These are phyloP conservation scores for Cryptotermes secundus DNA, from an alignment of 1,140 invertebrate species.

Conservation along the genomic window DNA sequence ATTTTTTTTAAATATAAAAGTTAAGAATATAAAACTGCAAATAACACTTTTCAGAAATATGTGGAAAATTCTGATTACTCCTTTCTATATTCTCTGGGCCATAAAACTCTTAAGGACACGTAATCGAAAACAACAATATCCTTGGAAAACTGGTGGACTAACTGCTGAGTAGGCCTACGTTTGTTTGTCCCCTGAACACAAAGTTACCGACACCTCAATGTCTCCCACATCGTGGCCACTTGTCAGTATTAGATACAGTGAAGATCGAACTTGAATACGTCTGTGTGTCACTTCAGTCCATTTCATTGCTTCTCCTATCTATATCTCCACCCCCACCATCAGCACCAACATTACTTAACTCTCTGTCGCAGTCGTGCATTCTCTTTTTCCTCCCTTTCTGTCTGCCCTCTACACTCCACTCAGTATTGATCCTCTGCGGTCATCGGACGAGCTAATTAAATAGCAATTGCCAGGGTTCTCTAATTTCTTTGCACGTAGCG, in stretches of 20 bases:
- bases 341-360: constrained; percentile 14
- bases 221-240: not conserved
- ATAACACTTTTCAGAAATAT: no score
- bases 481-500: constrained; percentile 11
- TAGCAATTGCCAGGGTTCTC: constrained; percentile 18
- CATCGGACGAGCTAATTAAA: constrained; percentile 28
- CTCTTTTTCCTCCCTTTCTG: constrained; percentile 15
- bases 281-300: not conserved
- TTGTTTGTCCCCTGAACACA: no score
- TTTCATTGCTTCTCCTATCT: not conserved
- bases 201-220: no score
- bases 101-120: no score
- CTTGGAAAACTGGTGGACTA: no score
- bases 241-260: not conserved
- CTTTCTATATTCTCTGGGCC: no score
- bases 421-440: constrained; percentile 31
- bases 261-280: not conserved
- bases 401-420: constrained; percentile 7
- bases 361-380: not conserved
- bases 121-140: no score
- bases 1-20: no score
- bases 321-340: not conserved
- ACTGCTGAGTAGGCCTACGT: no score
- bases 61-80: no score
- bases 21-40: no score